Base-by-base conservation (phyloP, 2,888 invertebrate genomes). In the Seladonia tumulorum region DNA sequence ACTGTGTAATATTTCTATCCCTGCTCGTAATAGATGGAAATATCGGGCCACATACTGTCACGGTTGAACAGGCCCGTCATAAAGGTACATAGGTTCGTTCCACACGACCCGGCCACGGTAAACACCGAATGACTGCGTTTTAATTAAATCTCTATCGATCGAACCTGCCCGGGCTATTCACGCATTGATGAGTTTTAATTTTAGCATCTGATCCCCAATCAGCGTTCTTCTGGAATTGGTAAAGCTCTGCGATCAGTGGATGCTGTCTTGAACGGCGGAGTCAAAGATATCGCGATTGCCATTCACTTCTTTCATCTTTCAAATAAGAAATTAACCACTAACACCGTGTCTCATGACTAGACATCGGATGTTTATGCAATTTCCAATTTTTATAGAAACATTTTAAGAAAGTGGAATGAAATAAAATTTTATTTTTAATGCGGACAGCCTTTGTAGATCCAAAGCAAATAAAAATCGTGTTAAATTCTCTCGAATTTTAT, bases 121-220 rank as follows among this genome's bases (percentile, higher is more conserved):
- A 88, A 82, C 87, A 86, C 12, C 85, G 85, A 86, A 76, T 89
- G 83, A 86, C 83, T 87, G 87, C 79, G 83, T 91, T 92, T 92
- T 92, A 90, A 93, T 93, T 92, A 93, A 93, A 93, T 89, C 79
- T 80, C 81, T 82, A 91, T 92, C 85, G 88, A 92, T 93, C 85
- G 86, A 82, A 84, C 87, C 83, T 82, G 76, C 79, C 85, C 77
- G 76, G 71, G 49, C 87, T 79, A 87, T 92, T 91, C 90, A 92
- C 91, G 91, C 90, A 88, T 91, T 90, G 85, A 75, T 90, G 88
- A 82, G 83, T 92, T 93, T 93, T 93, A 91, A 92, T 93, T 86
- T 92, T 83, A 79, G 66, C 81, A 72, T 75, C 79, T 75, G 79
- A 82, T 76, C 35, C 35, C 57, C 25, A 53, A 10, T 57, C 22